Evolutionary conservation across 2,888 invertebrate genomes (phyloP), one percentile per base, ranked within the genome.

Genomic region (Parochlus steinenii): DNA sequence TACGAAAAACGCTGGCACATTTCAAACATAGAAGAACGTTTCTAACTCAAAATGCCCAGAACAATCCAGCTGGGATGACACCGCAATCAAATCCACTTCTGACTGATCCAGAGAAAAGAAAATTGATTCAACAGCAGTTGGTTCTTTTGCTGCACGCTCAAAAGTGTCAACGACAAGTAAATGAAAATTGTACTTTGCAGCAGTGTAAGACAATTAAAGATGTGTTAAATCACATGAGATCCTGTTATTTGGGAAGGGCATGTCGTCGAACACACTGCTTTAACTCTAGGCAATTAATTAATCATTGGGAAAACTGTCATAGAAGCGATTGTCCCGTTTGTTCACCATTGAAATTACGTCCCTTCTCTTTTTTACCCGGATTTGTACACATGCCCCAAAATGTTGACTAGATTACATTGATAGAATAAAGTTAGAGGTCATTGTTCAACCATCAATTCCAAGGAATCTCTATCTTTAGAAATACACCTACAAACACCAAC

Each of bases 151-250:
- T 99, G 31, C 98, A 99, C 61, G 98, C 98, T 41, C 97, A 99
- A 64, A 97, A 97, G 61, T 99, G 98, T 61, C 93, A 95, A 63
- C 69, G 92, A 32, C 69, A 95, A 27, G 97, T 98, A 62, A 80
- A 75, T 43, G 82, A 85, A 52, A 59, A 58, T 44, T 99, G 98
- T 59, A 74, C 74, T 17, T 68, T 98, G 44, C 92, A 93, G n/a
- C 95, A 99, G 58, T 99, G 98, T 63, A 82, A 86, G 56, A 95
- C 95, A 4, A 99, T 99, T 98, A 97, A 98, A 59, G 89, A 85
- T 47, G 97, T 98, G 11, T 65, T 99, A 43, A 87, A 81, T 49
- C 98, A 98, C 53, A 95, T 99, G 97, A 92, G 90, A 45, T 86
- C 80, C 8, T 99, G 98, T 62, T 80, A 79, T 57, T 69, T 69